These are phyloP conservation scores for Alentia gelatinosa DNA, from an alignment of 2,888 invertebrate genomes.

Conservation along the genomic window DNA sequence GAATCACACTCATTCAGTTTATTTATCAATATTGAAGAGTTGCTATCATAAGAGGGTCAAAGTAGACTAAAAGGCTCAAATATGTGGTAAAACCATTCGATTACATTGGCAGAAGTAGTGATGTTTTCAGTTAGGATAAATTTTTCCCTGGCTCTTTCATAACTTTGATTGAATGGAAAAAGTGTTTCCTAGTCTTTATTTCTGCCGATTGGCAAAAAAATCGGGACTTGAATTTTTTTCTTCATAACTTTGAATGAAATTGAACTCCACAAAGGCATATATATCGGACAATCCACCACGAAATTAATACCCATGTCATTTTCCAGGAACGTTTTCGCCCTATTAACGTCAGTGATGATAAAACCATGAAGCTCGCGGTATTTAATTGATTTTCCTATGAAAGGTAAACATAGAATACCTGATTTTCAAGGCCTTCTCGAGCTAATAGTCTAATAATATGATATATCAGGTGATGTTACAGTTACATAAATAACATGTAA, in stretches of 20 bases:
- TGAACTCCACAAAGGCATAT: too few relatives aligned
- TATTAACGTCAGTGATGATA: too few relatives aligned
- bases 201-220: too few relatives aligned
- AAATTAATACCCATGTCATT: background rate
- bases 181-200: too few relatives aligned
- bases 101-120: background rate
- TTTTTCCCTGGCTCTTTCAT: background rate
- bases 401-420: background rate
- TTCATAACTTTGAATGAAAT: too few relatives aligned
- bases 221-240: too few relatives aligned
- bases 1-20: background rate
- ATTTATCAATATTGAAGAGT: background rate
- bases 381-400: background rate
- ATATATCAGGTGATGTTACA: background rate
- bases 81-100: background rate
- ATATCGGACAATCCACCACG: too few relatives aligned
- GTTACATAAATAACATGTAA: background rate
- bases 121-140: background rate
- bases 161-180: background rate
- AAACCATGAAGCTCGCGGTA: background rate
- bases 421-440: background rate
- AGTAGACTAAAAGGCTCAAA: background rate
- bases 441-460: background rate
- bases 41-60: background rate
- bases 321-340: too few relatives aligned